Evolutionary conservation across 2,113 vertebrate genomes (phyloP).

Genomic region (Tyto alba): DNA sequence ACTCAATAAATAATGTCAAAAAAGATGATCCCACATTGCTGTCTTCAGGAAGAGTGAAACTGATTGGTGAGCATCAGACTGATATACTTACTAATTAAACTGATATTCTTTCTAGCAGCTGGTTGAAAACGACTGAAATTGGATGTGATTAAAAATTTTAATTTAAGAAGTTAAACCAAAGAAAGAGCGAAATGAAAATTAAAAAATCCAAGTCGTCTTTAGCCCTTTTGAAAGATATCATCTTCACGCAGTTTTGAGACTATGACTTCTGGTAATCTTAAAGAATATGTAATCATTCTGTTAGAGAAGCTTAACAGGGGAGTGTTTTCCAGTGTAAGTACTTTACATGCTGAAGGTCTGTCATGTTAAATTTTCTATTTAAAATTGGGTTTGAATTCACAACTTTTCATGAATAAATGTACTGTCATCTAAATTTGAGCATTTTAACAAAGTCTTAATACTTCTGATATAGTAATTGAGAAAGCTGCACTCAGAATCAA

Average conservation of each 20-base stretch:
- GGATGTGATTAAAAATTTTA: background rate
- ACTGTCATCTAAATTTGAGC: background rate
- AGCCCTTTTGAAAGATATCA: background rate
- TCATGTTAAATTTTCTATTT: background rate
- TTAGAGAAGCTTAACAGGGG: background rate
- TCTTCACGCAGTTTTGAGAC: background rate
- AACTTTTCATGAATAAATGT: background rate
- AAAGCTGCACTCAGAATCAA: background rate
- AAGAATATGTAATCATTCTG: background rate
- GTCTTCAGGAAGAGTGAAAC: conserved; percentile 89
- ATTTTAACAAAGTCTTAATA: background rate
- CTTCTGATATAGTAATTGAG: background rate
- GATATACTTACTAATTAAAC: conserved; percentile 34
- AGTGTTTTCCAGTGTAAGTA: background rate
- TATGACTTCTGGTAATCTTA: background rate
- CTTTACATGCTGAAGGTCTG: background rate
- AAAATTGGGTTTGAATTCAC: background rate
- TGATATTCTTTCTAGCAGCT: conserved; percentile 26
- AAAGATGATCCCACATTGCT: conserved; percentile 93
- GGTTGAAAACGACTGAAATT: conserved; percentile 23
- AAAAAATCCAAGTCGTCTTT: background rate
- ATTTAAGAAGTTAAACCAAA: background rate
- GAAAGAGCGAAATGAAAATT: background rate
- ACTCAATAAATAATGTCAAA: conserved; percentile 93
- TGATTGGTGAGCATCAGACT: conserved; percentile 83